Evolutionary conservation across 2,888 invertebrate genomes (phyloP).

Genomic region (Lasioglossum pauxillum): DNA sequence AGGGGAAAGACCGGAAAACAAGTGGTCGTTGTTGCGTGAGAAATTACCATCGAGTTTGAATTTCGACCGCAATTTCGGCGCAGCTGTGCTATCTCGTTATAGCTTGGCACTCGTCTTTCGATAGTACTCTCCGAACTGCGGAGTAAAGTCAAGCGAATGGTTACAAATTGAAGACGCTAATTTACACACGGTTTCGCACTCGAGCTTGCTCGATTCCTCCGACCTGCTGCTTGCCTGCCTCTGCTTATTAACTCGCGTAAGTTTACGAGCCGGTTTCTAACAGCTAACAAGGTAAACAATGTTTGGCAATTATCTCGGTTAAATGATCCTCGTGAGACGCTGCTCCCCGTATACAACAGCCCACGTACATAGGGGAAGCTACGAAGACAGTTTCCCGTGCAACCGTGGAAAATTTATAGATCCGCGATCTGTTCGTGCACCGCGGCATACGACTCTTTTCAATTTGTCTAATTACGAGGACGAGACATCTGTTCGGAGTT

Average conservation of each 20-base stretch:
- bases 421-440: neutral
- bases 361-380: slow-evolving; percentile 29
- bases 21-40: neutral
- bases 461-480: no score
- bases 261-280: slow-evolving; percentile 79
- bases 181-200: slow-evolving; percentile 82
- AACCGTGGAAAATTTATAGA: neutral
- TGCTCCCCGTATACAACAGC: slow-evolving; percentile 55
- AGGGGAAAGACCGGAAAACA: neutral
- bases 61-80: slow-evolving; percentile 8
- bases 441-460: neutral
- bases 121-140: slow-evolving; percentile 48
- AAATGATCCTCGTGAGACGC: slow-evolving; percentile 78
- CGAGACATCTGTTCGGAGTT: no score
- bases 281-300: slow-evolving; percentile 83
- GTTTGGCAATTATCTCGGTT: slow-evolving; percentile 83
- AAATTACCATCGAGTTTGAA: neutral
- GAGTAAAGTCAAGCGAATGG: slow-evolving; percentile 72
- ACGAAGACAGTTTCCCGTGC: slow-evolving; percentile 14
- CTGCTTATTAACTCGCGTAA: slow-evolving; percentile 82
- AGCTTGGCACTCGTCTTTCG: slow-evolving; percentile 42
- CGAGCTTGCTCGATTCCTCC: slow-evolving; percentile 62
- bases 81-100: slow-evolving; percentile 35
- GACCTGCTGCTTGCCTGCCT: slow-evolving; percentile 49
- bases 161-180: slow-evolving; percentile 83